phyloP scores from a whole-genome alignment of 2,797 vertebrate species.

The Chiroxiphia lanceolata region DNA sequence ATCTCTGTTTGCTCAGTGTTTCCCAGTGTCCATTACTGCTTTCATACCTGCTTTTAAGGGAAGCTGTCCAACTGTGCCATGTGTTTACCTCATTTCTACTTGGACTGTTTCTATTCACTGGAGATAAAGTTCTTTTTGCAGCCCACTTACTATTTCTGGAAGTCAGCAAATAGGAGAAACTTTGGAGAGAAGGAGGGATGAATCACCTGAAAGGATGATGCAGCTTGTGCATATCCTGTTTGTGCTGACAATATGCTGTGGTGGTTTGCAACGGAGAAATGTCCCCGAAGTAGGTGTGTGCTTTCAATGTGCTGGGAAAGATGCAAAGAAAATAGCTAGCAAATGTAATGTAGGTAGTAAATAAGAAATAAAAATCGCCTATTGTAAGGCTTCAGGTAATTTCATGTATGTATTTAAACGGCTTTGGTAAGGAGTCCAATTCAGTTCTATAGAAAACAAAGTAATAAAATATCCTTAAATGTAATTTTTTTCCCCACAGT shows the following conservation, averaged over 20 bases:
- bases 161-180: neutral
- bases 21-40: neutral
- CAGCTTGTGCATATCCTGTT: neutral
- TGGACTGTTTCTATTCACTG: neutral
- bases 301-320: neutral
- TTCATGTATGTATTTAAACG: neutral
- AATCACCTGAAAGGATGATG: neutral
- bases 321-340: neutral
- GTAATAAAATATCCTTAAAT: neutral
- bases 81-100: neutral
- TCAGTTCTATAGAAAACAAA: neutral
- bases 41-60: neutral
- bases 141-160: neutral
- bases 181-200: neutral
- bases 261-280: neutral
- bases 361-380: neutral
- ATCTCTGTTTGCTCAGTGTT: neutral
- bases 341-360: neutral
- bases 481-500: no score
- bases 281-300: neutral
- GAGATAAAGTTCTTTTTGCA: neutral
- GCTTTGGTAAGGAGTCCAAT: neutral
- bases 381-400: neutral
- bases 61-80: neutral
- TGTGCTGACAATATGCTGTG: accelerated